Evolutionary conservation across 2,797 vertebrate genomes (phyloP), one percentile per base, ranked within the genome.

Genomic region (Typhlichthys eigenmanni): DNA sequence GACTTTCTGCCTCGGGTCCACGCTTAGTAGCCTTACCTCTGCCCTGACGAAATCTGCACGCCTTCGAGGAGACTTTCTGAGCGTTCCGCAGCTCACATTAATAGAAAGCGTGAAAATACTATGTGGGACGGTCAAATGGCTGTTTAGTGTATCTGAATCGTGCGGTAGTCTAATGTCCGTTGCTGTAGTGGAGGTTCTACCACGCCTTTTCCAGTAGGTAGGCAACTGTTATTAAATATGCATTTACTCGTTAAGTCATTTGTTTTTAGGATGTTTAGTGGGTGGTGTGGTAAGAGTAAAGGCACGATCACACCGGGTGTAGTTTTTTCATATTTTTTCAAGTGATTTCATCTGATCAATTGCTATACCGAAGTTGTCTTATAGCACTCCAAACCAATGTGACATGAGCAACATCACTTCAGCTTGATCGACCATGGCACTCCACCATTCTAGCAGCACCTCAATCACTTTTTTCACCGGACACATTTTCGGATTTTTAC

Each of bases 401-500:
- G 38, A 13, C 11, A 43, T 17, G 57, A 32, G 60, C 59, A 14
- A 3, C 60, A 68, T 73, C 64, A 49, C 69, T 14, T 62, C 62
- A 5, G 16, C n/a, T 46, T 62, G 47, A 78, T 53, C 5, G 12
- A 47, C 16, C 12, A 34, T 64, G 50, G 1, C 10, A 8, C n/a
- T 54, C 12, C 55, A 52, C 68, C 13, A 53, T 38, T 11, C 2
- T 13, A 34, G 24, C 24, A 8, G 24, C 24, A 8, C 48, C 29
- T 50, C 19, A 12, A 29, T 13, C 13, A 64, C 43, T 13, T 53
- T 48, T 71, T n/a, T 63, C 0, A 29, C 47, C 29, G 34, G 54
- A 38, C 19, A 63, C 51, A 8, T 10, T 1, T 61, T 73, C 53
- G 1, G 76, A 72, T 75, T 14, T 65, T 67, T 24, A 16, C 54